Evolutionary conservation across 2,113 vertebrate genomes (phyloP).

Genomic region (Stomatorhinus ivindoensis): DNA sequence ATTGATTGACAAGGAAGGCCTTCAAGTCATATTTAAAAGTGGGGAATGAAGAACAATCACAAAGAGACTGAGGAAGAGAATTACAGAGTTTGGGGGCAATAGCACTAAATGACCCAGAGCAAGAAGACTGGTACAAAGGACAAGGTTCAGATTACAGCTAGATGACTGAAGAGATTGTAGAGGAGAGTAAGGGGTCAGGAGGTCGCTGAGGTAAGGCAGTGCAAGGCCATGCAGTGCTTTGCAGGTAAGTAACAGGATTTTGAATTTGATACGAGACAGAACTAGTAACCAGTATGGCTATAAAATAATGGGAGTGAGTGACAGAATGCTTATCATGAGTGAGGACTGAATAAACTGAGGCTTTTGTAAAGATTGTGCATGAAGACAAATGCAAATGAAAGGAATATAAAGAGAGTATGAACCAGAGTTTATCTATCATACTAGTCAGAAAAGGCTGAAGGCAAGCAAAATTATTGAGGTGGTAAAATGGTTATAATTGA

Average conservation of each 20-base stretch:
- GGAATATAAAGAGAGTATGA: neutral
- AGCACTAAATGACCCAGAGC: neutral
- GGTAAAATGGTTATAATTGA: neutral
- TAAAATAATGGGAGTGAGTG: neutral
- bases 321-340: neutral
- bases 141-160: neutral
- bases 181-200: neutral
- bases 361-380: neutral
- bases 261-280: neutral
- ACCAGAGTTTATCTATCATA: neutral
- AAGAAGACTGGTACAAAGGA: neutral
- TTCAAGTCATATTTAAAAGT: neutral
- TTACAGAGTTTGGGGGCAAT: neutral
- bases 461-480: neutral
- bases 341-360: neutral
- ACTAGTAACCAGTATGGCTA: neutral
- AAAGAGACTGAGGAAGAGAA: neutral
- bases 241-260: neutral
- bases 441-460: neutral
- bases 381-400: neutral
- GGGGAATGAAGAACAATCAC: neutral
- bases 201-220: neutral
- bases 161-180: neutral
- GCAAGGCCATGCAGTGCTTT: neutral
- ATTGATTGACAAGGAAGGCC: neutral